Conservation (phyloP, 2,797 vertebrate species). For the Smutsia gigantea region DNA sequence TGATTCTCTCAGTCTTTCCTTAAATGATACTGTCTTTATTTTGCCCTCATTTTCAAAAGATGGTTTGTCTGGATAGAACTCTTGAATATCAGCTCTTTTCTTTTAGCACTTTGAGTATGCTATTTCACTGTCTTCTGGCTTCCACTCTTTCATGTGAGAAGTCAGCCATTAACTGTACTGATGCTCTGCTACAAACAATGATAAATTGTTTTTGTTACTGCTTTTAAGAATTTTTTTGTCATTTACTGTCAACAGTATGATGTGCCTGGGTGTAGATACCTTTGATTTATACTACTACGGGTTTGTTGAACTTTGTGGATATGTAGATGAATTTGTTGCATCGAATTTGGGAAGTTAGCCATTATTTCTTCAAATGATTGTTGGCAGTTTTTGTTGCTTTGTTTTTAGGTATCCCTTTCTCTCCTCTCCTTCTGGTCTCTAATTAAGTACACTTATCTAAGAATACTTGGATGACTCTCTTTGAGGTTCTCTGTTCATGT, state of each 20-base stretch:
- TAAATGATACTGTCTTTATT: background rate
- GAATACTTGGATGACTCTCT: too few species aligned
- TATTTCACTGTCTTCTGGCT: background rate
- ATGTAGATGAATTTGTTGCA: background rate
- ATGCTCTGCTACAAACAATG: background rate
- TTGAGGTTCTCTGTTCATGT: background rate
- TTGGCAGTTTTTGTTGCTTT: too few species aligned
- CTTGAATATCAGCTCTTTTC: background rate
- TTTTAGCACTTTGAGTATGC: background rate
- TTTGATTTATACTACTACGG: background rate
- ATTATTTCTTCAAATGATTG: background rate
- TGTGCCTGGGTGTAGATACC: background rate
- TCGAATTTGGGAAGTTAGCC: background rate
- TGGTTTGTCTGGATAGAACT: background rate
- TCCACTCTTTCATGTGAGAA: background rate
- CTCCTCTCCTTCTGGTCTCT: background rate
- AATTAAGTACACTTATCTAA: background rate
- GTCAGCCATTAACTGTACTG: background rate
- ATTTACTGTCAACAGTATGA: background rate
- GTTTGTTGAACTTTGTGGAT: background rate
- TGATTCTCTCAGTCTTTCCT: background rate
- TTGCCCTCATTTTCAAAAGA: slow-evolving; percentile 9
- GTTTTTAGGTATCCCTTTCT: background rate
- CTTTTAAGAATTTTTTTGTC: background rate
- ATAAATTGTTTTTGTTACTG: background rate